Evolutionary conservation across 2,797 vertebrate genomes (phyloP).

Genomic region (Pipistrellus pygmaeus): DNA sequence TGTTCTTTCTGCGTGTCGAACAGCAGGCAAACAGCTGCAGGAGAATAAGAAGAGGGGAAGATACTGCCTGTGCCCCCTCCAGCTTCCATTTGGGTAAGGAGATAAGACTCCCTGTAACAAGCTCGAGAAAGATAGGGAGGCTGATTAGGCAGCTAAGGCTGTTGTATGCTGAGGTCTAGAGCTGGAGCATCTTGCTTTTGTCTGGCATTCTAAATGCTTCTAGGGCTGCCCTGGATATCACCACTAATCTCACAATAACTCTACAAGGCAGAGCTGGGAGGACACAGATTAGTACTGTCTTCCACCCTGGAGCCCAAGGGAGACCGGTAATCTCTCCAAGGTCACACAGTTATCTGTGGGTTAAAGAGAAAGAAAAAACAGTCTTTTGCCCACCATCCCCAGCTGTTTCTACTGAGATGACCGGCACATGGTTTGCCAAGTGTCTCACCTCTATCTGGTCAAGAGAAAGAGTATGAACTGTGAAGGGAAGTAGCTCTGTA

Average conservation of each 20-base stretch:
- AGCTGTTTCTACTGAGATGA: background rate
- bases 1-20: background rate
- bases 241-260: background rate
- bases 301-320: background rate
- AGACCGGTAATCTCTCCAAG: background rate
- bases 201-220: background rate
- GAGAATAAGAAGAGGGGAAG: background rate
- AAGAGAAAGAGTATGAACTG: background rate
- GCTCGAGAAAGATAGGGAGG: background rate
- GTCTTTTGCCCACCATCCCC: background rate
- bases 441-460: background rate
- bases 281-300: background rate
- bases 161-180: background rate
- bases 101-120: accelerated
- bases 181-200: background rate
- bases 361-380: background rate
- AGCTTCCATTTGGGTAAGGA: background rate
- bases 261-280: background rate
- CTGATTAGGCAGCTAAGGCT: background rate
- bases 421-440: background rate
- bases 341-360: background rate
- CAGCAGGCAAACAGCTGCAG: background rate
- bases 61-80: background rate
- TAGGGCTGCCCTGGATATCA: background rate
- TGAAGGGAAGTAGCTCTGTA: background rate